Evolutionary conservation across 2,888 invertebrate genomes (phyloP).

Genomic region (Luperina testacea): DNA sequence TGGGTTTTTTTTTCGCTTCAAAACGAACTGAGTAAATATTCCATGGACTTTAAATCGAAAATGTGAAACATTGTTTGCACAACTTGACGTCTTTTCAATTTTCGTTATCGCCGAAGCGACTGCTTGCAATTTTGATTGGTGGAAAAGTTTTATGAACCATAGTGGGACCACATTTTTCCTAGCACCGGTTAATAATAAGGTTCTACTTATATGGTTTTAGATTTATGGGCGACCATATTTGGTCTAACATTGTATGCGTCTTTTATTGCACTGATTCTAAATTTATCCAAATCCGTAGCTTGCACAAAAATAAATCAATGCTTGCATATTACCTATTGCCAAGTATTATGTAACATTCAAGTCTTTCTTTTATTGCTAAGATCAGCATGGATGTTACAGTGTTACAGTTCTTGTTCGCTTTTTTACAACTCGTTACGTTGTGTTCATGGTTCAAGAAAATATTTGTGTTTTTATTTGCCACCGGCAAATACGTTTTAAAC

Average conservation of each 20-base stretch:
- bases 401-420: slow-evolving; percentile 21
- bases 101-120: background rate
- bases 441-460: slow-evolving; percentile 51
- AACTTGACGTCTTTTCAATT: background rate
- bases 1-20: background rate
- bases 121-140: background rate
- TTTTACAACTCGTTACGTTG: slow-evolving; percentile 44
- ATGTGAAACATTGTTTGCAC: background rate
- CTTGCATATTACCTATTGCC: slow-evolving; percentile 13
- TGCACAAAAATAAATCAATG: background rate
- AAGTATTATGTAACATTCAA: slow-evolving; percentile 35
- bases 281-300: background rate
- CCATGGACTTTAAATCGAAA: background rate
- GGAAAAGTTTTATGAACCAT: background rate
- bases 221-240: background rate
- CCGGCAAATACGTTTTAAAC: slow-evolving; percentile 42
- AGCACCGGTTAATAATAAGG: background rate
- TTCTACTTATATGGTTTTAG: background rate
- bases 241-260: background rate
- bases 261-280: background rate
- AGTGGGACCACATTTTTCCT: background rate
- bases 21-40: background rate
- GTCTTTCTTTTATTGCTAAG: slow-evolving; percentile 40
- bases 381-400: slow-evolving; percentile 29
- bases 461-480: slow-evolving; percentile 43